phyloP scores from a whole-genome alignment of 1,140 invertebrate genomes.

The Prorops nasuta region DNA sequence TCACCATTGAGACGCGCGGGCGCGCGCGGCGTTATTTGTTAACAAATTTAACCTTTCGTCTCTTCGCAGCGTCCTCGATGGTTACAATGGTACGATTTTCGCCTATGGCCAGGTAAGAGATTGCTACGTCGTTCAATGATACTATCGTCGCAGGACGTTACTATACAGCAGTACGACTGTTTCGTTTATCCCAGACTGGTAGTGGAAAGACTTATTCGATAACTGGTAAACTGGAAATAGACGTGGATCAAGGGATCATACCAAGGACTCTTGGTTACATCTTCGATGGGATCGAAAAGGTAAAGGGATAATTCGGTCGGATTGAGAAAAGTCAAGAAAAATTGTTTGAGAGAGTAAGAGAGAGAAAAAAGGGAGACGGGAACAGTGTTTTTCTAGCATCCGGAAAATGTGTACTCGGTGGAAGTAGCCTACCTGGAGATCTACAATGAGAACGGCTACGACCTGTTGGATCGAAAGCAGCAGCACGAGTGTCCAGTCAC shows the following conservation, averaged over 20 bases:
- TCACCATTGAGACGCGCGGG: too few species aligned
- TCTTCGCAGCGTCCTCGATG: constrained; percentile 61
- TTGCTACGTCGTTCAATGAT: too few species aligned
- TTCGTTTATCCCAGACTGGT: constrained; percentile 55
- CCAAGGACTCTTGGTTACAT: constrained; percentile 60
- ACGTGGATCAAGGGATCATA: constrained; percentile 61
- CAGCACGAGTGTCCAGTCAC: constrained; percentile 40
- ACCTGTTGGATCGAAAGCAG: constrained; percentile 62
- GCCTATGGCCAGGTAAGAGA: constrained; percentile 71
- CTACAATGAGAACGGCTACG: constrained; percentile 63
- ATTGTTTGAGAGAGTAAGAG: neutral
- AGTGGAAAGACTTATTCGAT: constrained; percentile 72
- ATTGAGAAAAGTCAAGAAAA: too few species aligned
- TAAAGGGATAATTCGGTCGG: too few species aligned
- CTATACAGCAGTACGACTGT: too few species aligned
- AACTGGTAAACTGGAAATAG: constrained; percentile 58
- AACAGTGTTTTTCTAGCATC: constrained; percentile 31
- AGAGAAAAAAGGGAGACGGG: constrained; percentile 9
- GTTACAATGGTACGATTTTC: constrained; percentile 85
- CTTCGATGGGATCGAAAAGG: constrained; percentile 59
- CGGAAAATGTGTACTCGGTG: constrained; percentile 44
- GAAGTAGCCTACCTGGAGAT: constrained; percentile 60
- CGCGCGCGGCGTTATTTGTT: too few species aligned
- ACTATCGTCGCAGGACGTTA: too few species aligned
- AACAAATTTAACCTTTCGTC: constrained; percentile 2